Evolutionary conservation across 2,888 invertebrate genomes (phyloP), one percentile per base, ranked within the genome.

Genomic region (Mythimna lalbum): DNA sequence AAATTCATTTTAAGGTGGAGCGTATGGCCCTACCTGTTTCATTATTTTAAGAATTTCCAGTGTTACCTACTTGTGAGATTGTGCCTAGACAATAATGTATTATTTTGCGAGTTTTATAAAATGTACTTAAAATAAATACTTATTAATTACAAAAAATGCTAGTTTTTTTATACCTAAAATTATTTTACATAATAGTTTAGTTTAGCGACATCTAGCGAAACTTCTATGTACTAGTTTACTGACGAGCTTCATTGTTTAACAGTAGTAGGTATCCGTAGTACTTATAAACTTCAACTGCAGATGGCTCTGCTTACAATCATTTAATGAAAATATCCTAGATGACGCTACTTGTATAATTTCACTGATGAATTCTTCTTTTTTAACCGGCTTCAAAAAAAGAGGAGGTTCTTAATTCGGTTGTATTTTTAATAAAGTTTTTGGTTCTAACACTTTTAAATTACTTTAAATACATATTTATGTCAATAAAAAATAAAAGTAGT

Each of bases 41-140:
- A 17, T 43, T 43, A 4, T 5, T 43, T 17, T 5, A 14, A 43
- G 43, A 36, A 12, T 17, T 19, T 55, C 21, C 17, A 57, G n/a
- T 64, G 7, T 14, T 43, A 27, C 27, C 27, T 27, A 27, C 27
- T 27, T 27, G 19, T 31, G 39, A 10, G 4, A 4, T 53, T 66
- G 53, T 67, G 19, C 39, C 12, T 12, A 27, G 12, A 50, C 27
- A 47, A 17, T 14, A 43, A 33, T 55, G 53, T 53, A 33, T 53
- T 66, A 21, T 14, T 43, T 52, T 21, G 23, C 17, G 23, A 2
- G 14, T 52, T 33, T 36, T 36, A 53, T 62, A 47, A 62, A 63
- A 53, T 36, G 59, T 74, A 74, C 53, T 59, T 74, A 70, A 77
- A n/a, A 27, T 76, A 74, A 74, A 52, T n/a, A 23, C 2, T 17